Percentiles rank a stretch among this genome's conserved stretches.
Conservation (phyloP, 1,140 invertebrate species). For the Drosophila neocordata region DNA sequence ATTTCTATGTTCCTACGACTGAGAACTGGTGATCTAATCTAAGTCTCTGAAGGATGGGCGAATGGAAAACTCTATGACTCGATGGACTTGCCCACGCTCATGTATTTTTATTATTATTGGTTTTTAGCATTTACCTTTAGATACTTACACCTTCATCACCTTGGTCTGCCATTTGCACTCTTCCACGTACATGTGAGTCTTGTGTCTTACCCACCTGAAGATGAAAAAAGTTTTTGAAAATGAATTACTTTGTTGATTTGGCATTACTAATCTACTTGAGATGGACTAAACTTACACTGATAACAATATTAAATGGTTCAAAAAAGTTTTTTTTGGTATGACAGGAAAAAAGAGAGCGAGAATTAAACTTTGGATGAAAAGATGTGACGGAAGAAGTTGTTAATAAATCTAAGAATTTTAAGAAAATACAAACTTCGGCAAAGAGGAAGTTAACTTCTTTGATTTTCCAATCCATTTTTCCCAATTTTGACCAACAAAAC, state of each 20-base stretch:
- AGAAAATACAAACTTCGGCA: no score
- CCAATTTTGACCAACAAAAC: no score
- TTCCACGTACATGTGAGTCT: no score
- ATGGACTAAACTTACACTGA: background rate
- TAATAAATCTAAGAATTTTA: no score
- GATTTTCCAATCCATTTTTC: no score
- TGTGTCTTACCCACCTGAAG: no score
- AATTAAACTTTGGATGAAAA: no score
- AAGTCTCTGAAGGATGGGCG: conserved; percentile 43
- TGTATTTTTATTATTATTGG: conserved; percentile 80
- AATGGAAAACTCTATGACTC: conserved; percentile 23
- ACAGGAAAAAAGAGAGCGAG: no score
- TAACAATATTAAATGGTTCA: background rate
- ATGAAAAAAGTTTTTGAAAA: conserved; percentile 47
- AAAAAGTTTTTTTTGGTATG: no score
- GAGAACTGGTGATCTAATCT: conserved; percentile 74
- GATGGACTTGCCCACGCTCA: conserved; percentile 60
- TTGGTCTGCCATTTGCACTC: conserved; percentile 69
- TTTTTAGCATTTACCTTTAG: conserved; percentile 60
- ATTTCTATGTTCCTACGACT: conserved; percentile 53
- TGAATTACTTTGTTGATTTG: conserved; percentile 73
- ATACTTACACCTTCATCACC: background rate
- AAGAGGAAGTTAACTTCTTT: no score
- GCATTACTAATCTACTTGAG: conserved; percentile 32
- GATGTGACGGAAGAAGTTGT: no score